Evolutionary conservation across 2,113 vertebrate genomes (phyloP), one percentile per base, ranked within the genome.

Genomic region (Hippolais icterina): DNA sequence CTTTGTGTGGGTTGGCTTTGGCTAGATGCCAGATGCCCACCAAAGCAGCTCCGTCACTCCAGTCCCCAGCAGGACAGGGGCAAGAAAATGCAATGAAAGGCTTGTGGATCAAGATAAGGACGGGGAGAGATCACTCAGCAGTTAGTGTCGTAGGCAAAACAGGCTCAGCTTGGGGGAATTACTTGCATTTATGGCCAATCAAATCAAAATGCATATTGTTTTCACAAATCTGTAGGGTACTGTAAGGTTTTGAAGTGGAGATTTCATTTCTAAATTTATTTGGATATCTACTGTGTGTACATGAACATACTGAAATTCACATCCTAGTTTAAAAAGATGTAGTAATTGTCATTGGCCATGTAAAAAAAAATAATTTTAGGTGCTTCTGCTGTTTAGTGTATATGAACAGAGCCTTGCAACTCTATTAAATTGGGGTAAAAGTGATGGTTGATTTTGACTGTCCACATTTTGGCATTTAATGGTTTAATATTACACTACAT

Each of bases 101-200:
- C 24, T 49, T 0, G 0, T 54, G 54, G 31, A 28, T 60, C 3
- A 3, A 50, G 39, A 56, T 60, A 57, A 71, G 56, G 47, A 20
- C 29, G 25, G 42, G 18, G 66, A 83, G 56, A 65, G 37, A n/a
- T 59, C 35, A 10, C 18, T 64, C 44, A 44, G 17, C 31, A 35
- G 3, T 25, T 66, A 60, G 7, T 7, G 2, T 64, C 50, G 25
- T 1, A 3, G 44, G 33, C 37, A 18, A 64, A 74, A 64, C 22
- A 37, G 46, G 18, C 78, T 82, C 5, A 11, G 0, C 41, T 59
- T 41, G 18, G 24, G 23, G 28, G 74, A 83, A 49, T 41, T 27
- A 41, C 14, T 60, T 87, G 39, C 7, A 42, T 60, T 84, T 60
- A 35, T 64, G 64, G 9, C 18, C 0, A 59, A 2, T 50, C n/a